These are phyloP conservation scores for human (Homo sapiens) DNA, from an alignment of 2,113 vertebrate species.

Conservation along the genomic window GRCh38 chr3:68465501-68466000, in stretches of 20 bases:
- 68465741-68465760: neutral
- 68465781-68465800: neutral
- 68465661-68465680: neutral
- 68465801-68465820: neutral
- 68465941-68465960: neutral
- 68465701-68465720: neutral
- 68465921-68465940: neutral
- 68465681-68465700: neutral
- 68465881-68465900: neutral
- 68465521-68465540: neutral
- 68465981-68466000: neutral
- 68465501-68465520: neutral
- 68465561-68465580: neutral
- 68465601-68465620: neutral
- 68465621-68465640: neutral
- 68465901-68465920: neutral
- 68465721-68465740: neutral
- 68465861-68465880: neutral
- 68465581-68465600: neutral
- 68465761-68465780: neutral
- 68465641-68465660: neutral
- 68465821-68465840: neutral
- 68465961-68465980: neutral
- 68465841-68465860: neutral
- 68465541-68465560: neutral